A percentile compares a stretch with the other conserved stretches of the same genome.
Conservation (phyloP, 2,113 vertebrate genomes). For the Lepisosteus oculatus region DNA sequence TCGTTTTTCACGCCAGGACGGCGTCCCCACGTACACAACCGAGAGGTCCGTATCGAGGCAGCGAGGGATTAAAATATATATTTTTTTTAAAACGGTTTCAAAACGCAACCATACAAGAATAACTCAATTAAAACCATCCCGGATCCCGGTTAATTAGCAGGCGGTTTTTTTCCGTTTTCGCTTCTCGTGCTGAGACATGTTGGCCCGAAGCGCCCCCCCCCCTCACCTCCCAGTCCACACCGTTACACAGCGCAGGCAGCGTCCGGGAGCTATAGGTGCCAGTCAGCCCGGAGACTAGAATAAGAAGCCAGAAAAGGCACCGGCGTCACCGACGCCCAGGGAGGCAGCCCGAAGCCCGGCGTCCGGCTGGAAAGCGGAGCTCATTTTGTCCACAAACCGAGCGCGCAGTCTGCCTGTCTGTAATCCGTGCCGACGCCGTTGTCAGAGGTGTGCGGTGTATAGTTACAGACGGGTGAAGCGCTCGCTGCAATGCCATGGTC, state of each 20-base stretch:
- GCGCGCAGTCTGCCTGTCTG: slow-evolving; percentile 46
- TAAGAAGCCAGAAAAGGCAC: slow-evolving; percentile 31
- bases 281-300: slow-evolving; percentile 51
- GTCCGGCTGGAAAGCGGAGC: slow-evolving; percentile 66
- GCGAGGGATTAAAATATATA: too few relatives aligned
- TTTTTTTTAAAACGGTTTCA: too few relatives aligned
- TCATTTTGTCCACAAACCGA: slow-evolving; percentile 65
- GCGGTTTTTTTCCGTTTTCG: slow-evolving; percentile 38
- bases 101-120: too few relatives aligned
- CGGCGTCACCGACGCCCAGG: slow-evolving; percentile 47
- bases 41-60: too few relatives aligned
- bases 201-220: too few relatives aligned
- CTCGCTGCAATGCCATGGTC: slow-evolving; percentile 59
- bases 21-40: too few relatives aligned
- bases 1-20: too few relatives aligned
- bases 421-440: slow-evolving; percentile 48
- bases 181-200: slow-evolving; percentile 37
- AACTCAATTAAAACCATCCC: neutral
- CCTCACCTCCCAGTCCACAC: too few relatives aligned
- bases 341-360: slow-evolving; percentile 72
- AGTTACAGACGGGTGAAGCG: slow-evolving; percentile 48
- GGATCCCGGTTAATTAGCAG: neutral
- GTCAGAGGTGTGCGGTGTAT: slow-evolving; percentile 46
- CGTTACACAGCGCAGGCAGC: slow-evolving; percentile 42
- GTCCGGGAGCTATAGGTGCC: slow-evolving; percentile 50